These are phyloP conservation scores for Epinephelus coioides DNA, from an alignment of 2,797 vertebrate species.

Conservation along the genomic window DNA sequence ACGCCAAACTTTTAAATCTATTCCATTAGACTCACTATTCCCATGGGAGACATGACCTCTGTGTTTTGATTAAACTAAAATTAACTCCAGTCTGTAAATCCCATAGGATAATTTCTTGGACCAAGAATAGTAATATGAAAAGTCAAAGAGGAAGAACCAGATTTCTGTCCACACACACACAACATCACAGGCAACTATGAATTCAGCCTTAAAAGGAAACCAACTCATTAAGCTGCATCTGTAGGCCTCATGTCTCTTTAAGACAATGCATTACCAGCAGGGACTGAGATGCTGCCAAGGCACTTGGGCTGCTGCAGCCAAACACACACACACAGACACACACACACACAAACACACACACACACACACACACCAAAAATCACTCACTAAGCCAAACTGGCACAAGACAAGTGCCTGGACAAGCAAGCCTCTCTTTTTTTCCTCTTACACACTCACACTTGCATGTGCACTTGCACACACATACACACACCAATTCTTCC, in stretches of 20 bases:
- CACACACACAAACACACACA: constrained; percentile 57
- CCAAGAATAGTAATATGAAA: constrained; percentile 22
- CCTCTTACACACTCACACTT: not conserved
- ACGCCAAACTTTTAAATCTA: constrained; percentile 5
- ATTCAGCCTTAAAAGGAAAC: constrained; percentile 37
- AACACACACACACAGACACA: constrained; percentile 58
- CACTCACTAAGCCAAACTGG: constrained; percentile 69
- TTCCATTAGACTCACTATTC: constrained; percentile 5
- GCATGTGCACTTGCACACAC: not conserved
- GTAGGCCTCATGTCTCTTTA: constrained; percentile 77
- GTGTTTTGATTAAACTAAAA: constrained; percentile 14
- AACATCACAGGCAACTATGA: constrained; percentile 24
- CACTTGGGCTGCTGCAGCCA: constrained; percentile 69
- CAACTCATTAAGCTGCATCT: constrained; percentile 58
- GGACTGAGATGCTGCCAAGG: constrained; percentile 71
- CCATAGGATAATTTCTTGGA: not conserved
- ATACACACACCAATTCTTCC: constrained; percentile 6
- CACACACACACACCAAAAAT: constrained; percentile 54
- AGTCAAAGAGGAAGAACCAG: constrained; percentile 7
- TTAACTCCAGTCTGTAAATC: constrained; percentile 8
- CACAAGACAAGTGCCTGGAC: constrained; percentile 66
- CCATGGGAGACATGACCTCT: not conserved
- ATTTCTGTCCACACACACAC: constrained; percentile 29
- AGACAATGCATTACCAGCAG: constrained; percentile 76
- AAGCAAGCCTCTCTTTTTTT: constrained; percentile 31